phyloP scores from a whole-genome alignment of 2,113 vertebrate species.

The Mesoclemmys tuberculata region DNA sequence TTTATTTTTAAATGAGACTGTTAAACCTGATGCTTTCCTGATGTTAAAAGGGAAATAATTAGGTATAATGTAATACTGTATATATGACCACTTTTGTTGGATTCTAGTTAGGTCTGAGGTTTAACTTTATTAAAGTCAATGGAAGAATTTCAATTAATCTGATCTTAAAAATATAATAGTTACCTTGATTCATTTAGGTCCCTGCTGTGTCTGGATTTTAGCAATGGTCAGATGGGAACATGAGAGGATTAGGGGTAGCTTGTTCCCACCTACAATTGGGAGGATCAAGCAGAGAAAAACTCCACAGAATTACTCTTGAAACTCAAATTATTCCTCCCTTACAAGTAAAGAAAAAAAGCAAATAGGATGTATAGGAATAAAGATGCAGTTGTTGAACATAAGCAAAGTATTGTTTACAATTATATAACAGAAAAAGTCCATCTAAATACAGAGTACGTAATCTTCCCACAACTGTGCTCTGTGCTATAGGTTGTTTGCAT shows the following conservation, averaged over 20 bases:
- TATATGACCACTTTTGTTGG: neutral
- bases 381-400: neutral
- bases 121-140: neutral
- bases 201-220: neutral
- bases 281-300: neutral
- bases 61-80: neutral
- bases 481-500: neutral
- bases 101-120: neutral
- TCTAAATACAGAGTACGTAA: neutral
- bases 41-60: neutral
- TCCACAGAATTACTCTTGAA: neutral
- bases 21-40: neutral
- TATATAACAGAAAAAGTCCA: neutral
- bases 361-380: neutral
- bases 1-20: neutral
- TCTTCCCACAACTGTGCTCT: neutral
- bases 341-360: neutral
- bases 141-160: neutral
- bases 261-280: neutral
- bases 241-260: neutral
- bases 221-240: neutral
- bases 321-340: neutral
- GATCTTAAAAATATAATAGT: neutral
- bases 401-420: neutral
- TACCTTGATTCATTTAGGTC: neutral